Evolutionary conservation across 2,113 vertebrate genomes (phyloP), one percentile per base, ranked within the genome.

Genomic region (Catharus fuscescens): DNA sequence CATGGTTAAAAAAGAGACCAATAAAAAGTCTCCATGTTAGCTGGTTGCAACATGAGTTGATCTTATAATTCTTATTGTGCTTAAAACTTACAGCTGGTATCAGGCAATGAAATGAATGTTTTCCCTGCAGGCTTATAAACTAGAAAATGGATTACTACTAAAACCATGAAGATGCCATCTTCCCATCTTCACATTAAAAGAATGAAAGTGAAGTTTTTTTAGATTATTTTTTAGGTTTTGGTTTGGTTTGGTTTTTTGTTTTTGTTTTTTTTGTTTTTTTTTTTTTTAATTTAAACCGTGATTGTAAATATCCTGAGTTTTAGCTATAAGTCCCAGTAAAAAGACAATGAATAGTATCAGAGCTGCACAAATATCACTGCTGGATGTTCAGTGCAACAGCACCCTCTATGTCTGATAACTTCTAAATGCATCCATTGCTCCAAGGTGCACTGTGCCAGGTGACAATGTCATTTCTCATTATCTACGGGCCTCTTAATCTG

Each of bases 371-470:
- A 48, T 16, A 61, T 10, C 2, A 1, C 13, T 4, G 52, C 20
- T 11, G 47, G 47, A 93, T 93, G 76, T 38, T 94, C 56, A 44
- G 82, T 90, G 71, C 95, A 97, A 92, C 60, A 96, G 95, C 93
- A 90, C 95, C 95, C 94, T 96, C 96, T 97, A 62, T 3, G 1
- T 16, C 62, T 60, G 38, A 45, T 31, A 34, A 83, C 12, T 64
- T 76, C 78, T 47, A 48, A 91, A 50, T 6, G 32, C 34, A 62
- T 66, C 40, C 8, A 25, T 80, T 4, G 2, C 16, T 52, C 8
- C 26, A 3, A 34, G 9, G 26, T 16, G 29, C 20, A 1, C 26
- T 47, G 23, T 2, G 7, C 15, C 50, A 40, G 38, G 66, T 4
- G 7, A n/a, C 29, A 54, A 1, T 14, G 12, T 24, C 10, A n/a